These are phyloP conservation scores for Lagopus leucura DNA, from an alignment of 2,113 vertebrate species.

Conservation along the genomic window DNA sequence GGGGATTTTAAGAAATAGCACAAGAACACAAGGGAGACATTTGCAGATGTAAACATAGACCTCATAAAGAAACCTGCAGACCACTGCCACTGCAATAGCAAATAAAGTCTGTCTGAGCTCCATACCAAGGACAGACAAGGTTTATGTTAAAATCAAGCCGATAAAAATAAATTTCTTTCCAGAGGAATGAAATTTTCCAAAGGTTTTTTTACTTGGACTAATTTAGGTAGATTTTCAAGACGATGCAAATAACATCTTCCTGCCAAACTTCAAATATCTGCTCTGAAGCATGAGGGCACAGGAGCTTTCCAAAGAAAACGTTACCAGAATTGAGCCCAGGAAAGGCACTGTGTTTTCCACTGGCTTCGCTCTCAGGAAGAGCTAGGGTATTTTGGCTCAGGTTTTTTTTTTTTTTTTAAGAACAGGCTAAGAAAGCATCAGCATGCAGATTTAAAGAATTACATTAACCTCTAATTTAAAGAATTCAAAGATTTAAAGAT, in stretches of 20 bases:
- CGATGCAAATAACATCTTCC: neutral
- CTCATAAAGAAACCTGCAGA: neutral
- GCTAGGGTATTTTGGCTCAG: neutral
- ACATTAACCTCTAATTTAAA: neutral
- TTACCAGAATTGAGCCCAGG: conserved; percentile 19
- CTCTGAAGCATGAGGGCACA: conserved; percentile 1
- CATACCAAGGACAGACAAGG: neutral
- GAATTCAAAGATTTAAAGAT: no score
- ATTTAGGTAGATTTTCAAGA: conserved; percentile 17
- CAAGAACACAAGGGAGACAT: neutral
- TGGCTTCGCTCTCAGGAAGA: neutral
- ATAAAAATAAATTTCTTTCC: neutral
- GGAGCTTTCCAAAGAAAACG: conserved; percentile 34
- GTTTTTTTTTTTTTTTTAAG: neutral
- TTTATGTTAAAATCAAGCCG: neutral
- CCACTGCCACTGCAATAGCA: neutral
- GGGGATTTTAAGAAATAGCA: neutral
- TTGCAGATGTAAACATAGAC: neutral
- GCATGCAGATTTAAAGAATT: neutral
- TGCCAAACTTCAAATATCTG: conserved; percentile 41
- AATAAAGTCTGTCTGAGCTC: neutral
- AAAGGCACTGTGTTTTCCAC: conserved; percentile 50
- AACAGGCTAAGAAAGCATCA: neutral
- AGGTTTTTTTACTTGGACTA: neutral
- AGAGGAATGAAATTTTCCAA: neutral